Evolutionary conservation across 2,113 vertebrate species (phyloP), one percentile per base, ranked within the genome.

Genomic region (Ariopsis seemanni): DNA sequence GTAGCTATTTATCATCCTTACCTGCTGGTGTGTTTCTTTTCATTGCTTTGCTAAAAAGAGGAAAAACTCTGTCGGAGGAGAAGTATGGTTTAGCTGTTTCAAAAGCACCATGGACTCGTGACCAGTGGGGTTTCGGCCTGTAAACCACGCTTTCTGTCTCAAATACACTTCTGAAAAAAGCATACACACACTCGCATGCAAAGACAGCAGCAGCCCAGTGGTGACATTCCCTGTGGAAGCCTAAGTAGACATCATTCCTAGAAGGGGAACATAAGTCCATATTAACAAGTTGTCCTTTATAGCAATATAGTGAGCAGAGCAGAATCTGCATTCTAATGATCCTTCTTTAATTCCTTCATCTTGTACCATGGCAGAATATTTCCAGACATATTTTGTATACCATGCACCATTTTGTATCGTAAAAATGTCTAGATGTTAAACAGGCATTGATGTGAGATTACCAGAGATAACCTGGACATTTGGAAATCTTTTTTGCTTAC

Each of bases 61-160:
- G 93, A 88, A 92, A 88, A 87, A 86, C 74, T 30, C 84, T 86
- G 55, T 82, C 71, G 83, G 86, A 79, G 55, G 84, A 90, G 89
- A 87, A 82, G 91, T 92, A 91, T 93, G 91, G 93, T 91, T 89
- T 34, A 52, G 91, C 79, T 93, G 91, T 95, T 94, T 94, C 92
- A 91, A 94, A 93, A 93, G 90, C 92, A 92, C 92, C 93, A 91
- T 90, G 92, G 18, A 65, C 93, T 92, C 92, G 93, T 94, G 94
- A 94, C 91, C 91, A 25, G 15, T 86, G 57, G 60, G 53, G 42
- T 72, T 85, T 74, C 34, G 42, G 83, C 55, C 71, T 15, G n/a
- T 25, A 25, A 65, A 52, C 17, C 58, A 17, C 2, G 11, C 48
- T 89, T 30, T 74, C 50, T 81, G 69, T 83, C 75, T 63, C 25